These are phyloP conservation scores for Chaetodon trifasciatus DNA, from an alignment of 2,797 vertebrate genomes.

Conservation along the genomic window DNA sequence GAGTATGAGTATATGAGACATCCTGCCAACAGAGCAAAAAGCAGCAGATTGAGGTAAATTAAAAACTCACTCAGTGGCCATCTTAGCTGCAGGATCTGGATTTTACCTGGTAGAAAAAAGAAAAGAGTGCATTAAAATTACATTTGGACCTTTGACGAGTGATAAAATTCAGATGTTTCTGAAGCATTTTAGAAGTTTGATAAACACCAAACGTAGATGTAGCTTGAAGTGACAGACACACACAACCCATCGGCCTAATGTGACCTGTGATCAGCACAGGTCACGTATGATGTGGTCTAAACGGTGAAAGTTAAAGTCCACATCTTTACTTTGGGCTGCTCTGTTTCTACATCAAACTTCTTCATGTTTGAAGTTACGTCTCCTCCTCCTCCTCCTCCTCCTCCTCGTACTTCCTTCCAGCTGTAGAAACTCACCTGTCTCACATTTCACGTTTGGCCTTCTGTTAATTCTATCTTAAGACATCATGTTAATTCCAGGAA, in stretches of 20 bases:
- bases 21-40: too few relatives aligned
- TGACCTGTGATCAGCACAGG: neutral
- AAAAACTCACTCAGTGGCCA: slow-evolving; percentile 73
- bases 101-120: slow-evolving; percentile 41
- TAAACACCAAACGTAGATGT: too few relatives aligned
- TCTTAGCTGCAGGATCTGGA: slow-evolving; percentile 42
- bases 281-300: neutral
- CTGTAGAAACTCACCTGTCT: slow-evolving; percentile 30
- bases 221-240: neutral
- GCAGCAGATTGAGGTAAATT: neutral
- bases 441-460: slow-evolving; percentile 36
- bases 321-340: neutral
- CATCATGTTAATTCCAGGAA: slow-evolving; percentile 54
- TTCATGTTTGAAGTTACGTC: neutral
- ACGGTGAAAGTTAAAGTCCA: neutral
- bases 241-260: neutral
- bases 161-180: neutral
- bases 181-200: neutral
- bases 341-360: neutral
- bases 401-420: neutral
- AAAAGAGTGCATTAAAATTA: neutral
- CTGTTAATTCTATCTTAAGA: slow-evolving; percentile 53
- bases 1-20: neutral
- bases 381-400: neutral
- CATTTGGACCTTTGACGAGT: neutral